phyloP scores from a whole-genome alignment of 2,113 vertebrate species.

The Struthio camelus region DNA sequence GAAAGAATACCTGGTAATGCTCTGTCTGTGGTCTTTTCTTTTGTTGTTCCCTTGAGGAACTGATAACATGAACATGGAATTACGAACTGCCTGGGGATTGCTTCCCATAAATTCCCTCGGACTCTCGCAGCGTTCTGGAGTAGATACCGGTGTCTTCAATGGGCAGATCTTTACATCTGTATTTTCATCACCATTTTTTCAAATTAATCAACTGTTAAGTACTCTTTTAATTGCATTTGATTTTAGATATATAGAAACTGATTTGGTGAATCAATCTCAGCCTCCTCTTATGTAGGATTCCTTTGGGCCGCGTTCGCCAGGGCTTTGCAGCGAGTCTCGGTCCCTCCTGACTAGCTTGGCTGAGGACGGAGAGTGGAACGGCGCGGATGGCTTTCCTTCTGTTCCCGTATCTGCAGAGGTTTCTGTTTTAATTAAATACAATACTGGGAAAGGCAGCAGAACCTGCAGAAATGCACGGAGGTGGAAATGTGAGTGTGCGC shows the following conservation, averaged over 20 bases:
- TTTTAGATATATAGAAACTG: neutral
- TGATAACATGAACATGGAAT: neutral
- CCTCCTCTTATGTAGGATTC: neutral
- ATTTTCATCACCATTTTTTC: neutral
- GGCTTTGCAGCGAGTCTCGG: neutral
- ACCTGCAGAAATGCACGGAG: rapidly evolving
- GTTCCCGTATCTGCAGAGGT: neutral
- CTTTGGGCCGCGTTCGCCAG: neutral
- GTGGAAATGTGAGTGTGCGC: neutral
- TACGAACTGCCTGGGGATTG: neutral
- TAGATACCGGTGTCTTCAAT: neutral
- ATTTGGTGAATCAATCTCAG: neutral
- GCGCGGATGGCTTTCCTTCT: neutral
- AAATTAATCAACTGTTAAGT: neutral
- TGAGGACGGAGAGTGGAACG: neutral
- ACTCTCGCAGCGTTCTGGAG: neutral
- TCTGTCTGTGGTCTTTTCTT: neutral
- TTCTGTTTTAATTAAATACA: neutral
- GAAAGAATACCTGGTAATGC: neutral
- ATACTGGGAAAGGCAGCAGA: neutral
- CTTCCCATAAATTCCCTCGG: neutral
- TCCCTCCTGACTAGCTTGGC: neutral
- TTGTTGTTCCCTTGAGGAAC: neutral
- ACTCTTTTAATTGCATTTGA: neutral
- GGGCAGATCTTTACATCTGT: neutral